phyloP scores from a whole-genome alignment of 2,888 invertebrate genomes.

The Entomobrya proxima region DNA sequence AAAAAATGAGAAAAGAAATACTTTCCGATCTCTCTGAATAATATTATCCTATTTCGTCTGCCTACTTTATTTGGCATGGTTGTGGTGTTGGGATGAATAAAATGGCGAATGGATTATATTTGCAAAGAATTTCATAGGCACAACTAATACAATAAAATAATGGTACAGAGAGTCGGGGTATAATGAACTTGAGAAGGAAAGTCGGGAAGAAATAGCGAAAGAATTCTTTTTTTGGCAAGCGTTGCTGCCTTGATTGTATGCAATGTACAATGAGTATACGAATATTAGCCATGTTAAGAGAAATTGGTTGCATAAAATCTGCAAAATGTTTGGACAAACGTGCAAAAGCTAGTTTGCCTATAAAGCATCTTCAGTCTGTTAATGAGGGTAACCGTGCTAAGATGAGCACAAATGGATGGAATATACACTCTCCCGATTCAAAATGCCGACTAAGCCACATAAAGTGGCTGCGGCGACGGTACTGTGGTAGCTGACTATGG shows the following conservation, averaged over 20 bases:
- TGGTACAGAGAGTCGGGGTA: neutral
- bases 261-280: too few species aligned
- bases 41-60: neutral
- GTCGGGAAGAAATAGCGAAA: neutral
- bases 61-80: neutral
- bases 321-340: too few species aligned
- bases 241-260: too few species aligned
- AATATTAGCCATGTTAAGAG: too few species aligned
- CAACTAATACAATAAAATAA: neutral
- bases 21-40: neutral
- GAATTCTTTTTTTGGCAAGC: too few species aligned
- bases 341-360: too few species aligned
- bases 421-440: too few species aligned
- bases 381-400: too few species aligned
- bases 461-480: neutral
- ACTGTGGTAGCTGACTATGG: neutral
- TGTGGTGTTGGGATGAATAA: neutral
- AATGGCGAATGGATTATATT: constrained; percentile 11
- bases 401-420: too few species aligned
- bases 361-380: too few species aligned
- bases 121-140: neutral
- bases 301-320: too few species aligned
- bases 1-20: constrained; percentile 7
- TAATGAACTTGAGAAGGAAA: neutral
- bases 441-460: constrained; percentile 15